Percentiles rank a stretch among this genome's conserved stretches.
Conservation (phyloP, 35 echinoderm and acorn worm species). For the Apostichopus californicus region DNA sequence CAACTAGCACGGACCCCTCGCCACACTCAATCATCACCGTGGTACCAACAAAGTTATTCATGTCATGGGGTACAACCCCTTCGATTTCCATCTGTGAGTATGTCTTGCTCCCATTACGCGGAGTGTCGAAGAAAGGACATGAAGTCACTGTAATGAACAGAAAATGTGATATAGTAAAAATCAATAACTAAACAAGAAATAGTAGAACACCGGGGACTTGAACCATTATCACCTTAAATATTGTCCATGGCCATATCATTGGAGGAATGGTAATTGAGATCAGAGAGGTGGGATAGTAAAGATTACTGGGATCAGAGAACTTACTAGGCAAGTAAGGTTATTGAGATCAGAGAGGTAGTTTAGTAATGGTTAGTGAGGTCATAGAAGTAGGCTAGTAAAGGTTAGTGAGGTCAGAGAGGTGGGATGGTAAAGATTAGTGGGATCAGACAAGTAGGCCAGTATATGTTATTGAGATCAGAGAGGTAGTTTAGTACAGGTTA, state of each 20-base stretch:
- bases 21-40: conserved; percentile 5
- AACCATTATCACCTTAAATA: not conserved
- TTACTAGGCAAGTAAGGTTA: too few relatives aligned
- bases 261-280: too few relatives aligned
- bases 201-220: not conserved
- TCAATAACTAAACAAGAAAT: not conserved
- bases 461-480: too few relatives aligned
- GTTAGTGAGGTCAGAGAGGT: too few relatives aligned
- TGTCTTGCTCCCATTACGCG: conserved; percentile 40
- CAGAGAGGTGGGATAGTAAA: too few relatives aligned
- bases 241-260: not conserved
- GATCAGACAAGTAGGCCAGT: too few relatives aligned
- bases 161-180: not conserved
- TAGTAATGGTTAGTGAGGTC: too few relatives aligned
- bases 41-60: conserved; percentile 44
- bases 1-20: conserved; percentile 10
- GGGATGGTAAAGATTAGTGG: too few relatives aligned
- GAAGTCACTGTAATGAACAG: conserved; percentile 3
- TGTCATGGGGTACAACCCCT: not conserved
- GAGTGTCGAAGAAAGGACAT: conserved; percentile 32
- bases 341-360: too few relatives aligned
- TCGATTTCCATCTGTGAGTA: conserved; percentile 28
- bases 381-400: too few relatives aligned
- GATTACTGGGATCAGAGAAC: too few relatives aligned
- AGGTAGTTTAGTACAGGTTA: too few relatives aligned